Base-by-base conservation (phyloP, 2,797 vertebrate genomes). In the Mormyrops boulengeri region DNA sequence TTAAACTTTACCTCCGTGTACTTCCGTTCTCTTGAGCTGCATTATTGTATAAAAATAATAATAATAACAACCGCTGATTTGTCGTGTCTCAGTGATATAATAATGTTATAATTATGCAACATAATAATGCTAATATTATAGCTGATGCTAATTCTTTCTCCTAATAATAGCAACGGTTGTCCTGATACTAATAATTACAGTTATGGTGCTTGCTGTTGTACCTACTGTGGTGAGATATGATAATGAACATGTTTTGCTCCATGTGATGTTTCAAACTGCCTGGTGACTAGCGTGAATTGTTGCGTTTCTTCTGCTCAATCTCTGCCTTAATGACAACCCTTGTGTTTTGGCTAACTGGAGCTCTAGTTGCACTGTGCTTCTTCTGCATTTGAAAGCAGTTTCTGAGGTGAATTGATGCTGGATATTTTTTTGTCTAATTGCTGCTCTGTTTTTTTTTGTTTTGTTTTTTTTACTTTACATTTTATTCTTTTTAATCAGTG, bases 401-500 rank as follows among this genome's bases (percentile, higher is more conserved):
- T 90, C 66, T 85, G 30, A 85, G 14, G 90, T 92, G 89, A 62
- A 90, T 69, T 90, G 93, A 93, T 66, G 73, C 84, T 66, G 26
- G 9, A 30, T 66, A 30, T 66, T 93, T 94, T 90, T 90, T 80
- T 92, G 88, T 90, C 92, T 90, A 60, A 89, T 55, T 88, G 93
- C 90, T 94, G 14, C 92, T 91, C 92, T 94, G 93, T 94, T 92
- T 82, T 80, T 91, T 87, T 88, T 90, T 91, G 66, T 94, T 80
- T 91, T 87, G 88, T 90, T 90, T 80, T 91, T 87, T 88, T 90
- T 90, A 94, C 94, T 92, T 84, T 57, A 57, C 19, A 7, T 80
- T 91, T 88, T 89, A 89, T 89, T 73, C 94, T 95, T 94, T 93
- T 89, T 89, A 92, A 92, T 96, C 95, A 99, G 98, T 97, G 92